Conservation (phyloP, 2,113 vertebrate genomes). For the Macquaria australasica region DNA sequence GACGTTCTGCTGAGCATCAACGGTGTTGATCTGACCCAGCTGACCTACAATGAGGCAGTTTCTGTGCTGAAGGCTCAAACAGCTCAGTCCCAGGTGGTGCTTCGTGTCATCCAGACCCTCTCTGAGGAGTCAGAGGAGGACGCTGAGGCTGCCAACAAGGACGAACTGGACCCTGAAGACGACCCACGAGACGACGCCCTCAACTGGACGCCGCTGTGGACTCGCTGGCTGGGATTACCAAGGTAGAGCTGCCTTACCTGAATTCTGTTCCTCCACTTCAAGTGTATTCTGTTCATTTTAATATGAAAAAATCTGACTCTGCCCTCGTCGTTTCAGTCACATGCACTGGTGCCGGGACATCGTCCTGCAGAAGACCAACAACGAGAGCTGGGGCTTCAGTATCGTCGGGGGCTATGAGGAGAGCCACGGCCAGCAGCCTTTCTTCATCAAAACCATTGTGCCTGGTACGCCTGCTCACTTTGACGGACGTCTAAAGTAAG, state of each 20-base stretch:
- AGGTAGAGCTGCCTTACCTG: conserved; percentile 78
- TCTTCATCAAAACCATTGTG: conserved; percentile 97
- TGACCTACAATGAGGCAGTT: conserved; percentile 91
- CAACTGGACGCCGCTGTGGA: conserved; percentile 92
- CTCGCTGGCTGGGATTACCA: conserved; percentile 91
- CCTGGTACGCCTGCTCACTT: conserved; percentile 92
- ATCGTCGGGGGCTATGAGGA: conserved; percentile 95
- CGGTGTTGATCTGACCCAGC: conserved; percentile 89
- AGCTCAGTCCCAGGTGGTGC: conserved; percentile 86
- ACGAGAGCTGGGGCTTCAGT: conserved; percentile 96
- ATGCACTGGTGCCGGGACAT: conserved; percentile 95
- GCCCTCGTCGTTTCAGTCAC: conserved; percentile 76
- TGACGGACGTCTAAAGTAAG: conserved; percentile 92
- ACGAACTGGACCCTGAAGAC: conserved; percentile 82
- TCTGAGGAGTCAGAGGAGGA: conserved; percentile 77
- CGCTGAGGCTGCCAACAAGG: conserved; percentile 56
- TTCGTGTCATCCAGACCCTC: conserved; percentile 89
- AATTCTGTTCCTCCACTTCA: not conserved
- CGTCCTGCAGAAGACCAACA: conserved; percentile 89
- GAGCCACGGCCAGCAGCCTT: conserved; percentile 91
- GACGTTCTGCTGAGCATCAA: conserved; percentile 93
- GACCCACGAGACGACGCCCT: conserved; percentile 82
- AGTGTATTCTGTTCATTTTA: not conserved
- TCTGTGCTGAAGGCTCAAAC: conserved; percentile 91
- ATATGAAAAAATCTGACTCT: conserved; percentile 3